Evolutionary conservation across 2,888 invertebrate genomes (phyloP), one percentile per base, ranked within the genome.

Genomic region (Pemphredon lugubris): DNA sequence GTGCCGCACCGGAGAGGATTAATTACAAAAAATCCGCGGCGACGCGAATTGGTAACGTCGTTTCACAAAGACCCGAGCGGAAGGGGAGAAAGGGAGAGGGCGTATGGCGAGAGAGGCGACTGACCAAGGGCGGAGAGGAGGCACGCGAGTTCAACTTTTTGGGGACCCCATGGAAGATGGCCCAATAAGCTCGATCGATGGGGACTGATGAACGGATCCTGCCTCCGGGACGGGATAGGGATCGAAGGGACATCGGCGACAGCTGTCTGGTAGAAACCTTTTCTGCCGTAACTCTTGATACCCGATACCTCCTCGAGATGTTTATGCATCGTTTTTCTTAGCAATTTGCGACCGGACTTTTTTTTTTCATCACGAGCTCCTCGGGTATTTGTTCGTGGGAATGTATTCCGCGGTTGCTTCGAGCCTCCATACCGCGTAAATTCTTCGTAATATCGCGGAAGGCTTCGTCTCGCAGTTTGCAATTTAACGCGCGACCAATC

Each of bases 1-100:
- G 14, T n/a, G 54, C 68, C 77, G 67, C 69, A 68, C 64, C 63
- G 73, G 82, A 61, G 67, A 61, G 84, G 87, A 88, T 88, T 88
- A 88, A 88, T 88, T 88, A 88, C 88, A 88, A 88, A 88, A 88
- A 88, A 87, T 85, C 59, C 80, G 80, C 80, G 83, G 83, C 83
- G 84, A 86, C 81, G 84, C 86, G 85, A 88, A 87, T 87, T 81
- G 85, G 79, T 87, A 88, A 85, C 84, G 82, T 86, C 85, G 83
- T 87, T 88, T 86, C 84, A 84, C 84, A 86, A 87, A 87, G 21
- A 5, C 20, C 39, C n/a, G n/a, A n/a, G n/a, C n/a, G n/a, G 50
- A 21, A 40, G 30, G 65, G 30, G 26, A 32, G 53, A 48, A 42
- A 32, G 32, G 1, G 20, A 4, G 32, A 26, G 39, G 34, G 47